These are phyloP conservation scores for Beris chalybata DNA, from an alignment of 2,888 invertebrate genomes.

Conservation along the genomic window DNA sequence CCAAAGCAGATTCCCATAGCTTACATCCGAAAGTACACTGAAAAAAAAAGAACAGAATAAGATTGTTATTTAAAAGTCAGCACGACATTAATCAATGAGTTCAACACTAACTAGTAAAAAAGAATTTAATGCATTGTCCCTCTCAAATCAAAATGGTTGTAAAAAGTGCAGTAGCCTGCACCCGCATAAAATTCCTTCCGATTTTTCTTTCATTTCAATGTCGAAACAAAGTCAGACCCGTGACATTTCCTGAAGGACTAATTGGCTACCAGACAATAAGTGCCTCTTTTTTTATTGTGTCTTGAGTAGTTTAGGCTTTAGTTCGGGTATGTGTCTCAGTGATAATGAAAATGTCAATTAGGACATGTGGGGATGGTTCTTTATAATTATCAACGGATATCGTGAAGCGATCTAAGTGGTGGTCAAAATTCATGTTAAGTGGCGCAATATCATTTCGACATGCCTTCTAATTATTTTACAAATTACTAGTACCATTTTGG, in stretches of 20 bases:
- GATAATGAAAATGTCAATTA: conserved; percentile 27
- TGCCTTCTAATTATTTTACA: no score
- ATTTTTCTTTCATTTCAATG: conserved; percentile 4
- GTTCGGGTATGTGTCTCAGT: conserved; percentile 4
- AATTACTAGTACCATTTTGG: no score
- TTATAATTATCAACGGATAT: conserved; percentile 11
- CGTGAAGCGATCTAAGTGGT: background rate
- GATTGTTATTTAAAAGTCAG: conserved; percentile 27
- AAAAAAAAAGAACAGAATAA: conserved; percentile 52
- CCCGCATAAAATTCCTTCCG: conserved; percentile 31
- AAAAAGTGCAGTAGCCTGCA: conserved; percentile 19
- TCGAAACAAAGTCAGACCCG: conserved; percentile 2
- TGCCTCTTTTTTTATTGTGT: background rate
- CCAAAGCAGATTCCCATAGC: conserved; percentile 75
- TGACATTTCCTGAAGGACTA: conserved; percentile 30
- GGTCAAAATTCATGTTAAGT: background rate
- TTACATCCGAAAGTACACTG: conserved; percentile 82
- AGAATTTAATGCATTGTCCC: background rate
- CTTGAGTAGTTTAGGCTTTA: no score
- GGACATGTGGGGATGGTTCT: conserved; percentile 8
- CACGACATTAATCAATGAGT: conserved; percentile 30
- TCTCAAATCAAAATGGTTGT: conserved; percentile 7
- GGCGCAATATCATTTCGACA: background rate
- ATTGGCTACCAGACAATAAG: conserved; percentile 26
- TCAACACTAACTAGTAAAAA: conserved; percentile 6